Evolutionary conservation across 1,140 invertebrate species (phyloP).

Genomic region (Belonocnema kinseyi): DNA sequence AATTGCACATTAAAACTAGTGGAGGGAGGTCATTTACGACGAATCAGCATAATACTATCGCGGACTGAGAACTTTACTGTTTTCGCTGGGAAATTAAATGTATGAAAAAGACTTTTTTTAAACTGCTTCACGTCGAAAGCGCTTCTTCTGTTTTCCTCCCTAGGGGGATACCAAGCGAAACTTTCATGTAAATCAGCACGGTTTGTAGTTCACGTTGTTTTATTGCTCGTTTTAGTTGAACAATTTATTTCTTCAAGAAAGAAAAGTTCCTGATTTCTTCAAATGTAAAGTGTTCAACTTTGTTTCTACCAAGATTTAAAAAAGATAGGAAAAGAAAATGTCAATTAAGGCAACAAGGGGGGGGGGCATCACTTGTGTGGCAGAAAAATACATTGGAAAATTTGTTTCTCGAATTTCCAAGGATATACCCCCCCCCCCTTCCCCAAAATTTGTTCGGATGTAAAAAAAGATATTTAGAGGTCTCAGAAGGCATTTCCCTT

Average conservation of each 20-base stretch:
- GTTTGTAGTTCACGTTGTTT: neutral
- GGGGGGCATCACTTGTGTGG: no score
- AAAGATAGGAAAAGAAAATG: no score
- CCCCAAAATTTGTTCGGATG: no score
- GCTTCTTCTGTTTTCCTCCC: neutral
- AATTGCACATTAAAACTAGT: conserved; percentile 17
- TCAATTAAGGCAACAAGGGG: no score
- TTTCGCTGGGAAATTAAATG: neutral
- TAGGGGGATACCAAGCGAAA: neutral
- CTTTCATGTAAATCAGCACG: neutral
- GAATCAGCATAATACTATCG: conserved; percentile 28
- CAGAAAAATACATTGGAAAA: no score
- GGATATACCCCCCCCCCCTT: no score
- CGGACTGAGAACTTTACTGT: neutral
- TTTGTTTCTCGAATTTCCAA: no score
- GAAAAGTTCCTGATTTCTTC: neutral
- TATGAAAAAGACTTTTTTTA: neutral
- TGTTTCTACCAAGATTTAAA: no score
- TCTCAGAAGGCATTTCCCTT: no score
- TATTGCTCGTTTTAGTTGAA: neutral
- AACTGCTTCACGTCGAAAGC: neutral
- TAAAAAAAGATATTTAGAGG: no score
- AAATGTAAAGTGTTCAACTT: no score
- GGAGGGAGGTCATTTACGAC: neutral
- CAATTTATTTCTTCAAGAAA: neutral